phyloP scores from a whole-genome alignment of 2,797 vertebrate genomes.

The Sus cebifrons region DNA sequence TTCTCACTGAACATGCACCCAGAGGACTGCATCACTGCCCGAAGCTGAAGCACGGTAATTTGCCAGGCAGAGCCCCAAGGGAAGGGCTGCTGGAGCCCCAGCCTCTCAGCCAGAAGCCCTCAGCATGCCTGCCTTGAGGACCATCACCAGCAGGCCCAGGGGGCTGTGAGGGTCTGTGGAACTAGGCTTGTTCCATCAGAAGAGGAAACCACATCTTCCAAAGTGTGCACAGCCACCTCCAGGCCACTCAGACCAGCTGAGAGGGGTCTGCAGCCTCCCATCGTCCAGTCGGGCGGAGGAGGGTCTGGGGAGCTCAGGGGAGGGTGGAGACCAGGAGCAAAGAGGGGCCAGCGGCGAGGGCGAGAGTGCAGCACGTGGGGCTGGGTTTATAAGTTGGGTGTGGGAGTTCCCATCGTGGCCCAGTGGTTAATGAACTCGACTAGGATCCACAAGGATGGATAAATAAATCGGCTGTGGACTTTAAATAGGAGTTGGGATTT shows the following conservation, averaged over 20 bases:
- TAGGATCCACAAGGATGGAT: too few species aligned
- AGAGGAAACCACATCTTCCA: neutral
- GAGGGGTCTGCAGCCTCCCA: too few species aligned
- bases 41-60: too few species aligned
- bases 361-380: fast-evolving
- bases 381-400: neutral
- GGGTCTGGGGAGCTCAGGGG: neutral
- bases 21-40: fast-evolving
- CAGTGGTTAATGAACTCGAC: too few species aligned
- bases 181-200: neutral
- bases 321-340: neutral
- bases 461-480: neutral
- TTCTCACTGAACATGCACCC: neutral
- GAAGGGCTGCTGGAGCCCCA: neutral
- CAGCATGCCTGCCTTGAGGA: too few species aligned
- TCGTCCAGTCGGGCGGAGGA: neutral
- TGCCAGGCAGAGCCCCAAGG: neutral
- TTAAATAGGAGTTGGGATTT: neutral
- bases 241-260: fast-evolving
- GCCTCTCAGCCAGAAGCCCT: too few species aligned
- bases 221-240: neutral
- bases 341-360: neutral
- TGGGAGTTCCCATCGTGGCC: too few species aligned
- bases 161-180: neutral
- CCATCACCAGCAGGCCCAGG: neutral